Evolutionary conservation across 2,888 invertebrate species (phyloP).

Genomic region (Nineta flava): DNA sequence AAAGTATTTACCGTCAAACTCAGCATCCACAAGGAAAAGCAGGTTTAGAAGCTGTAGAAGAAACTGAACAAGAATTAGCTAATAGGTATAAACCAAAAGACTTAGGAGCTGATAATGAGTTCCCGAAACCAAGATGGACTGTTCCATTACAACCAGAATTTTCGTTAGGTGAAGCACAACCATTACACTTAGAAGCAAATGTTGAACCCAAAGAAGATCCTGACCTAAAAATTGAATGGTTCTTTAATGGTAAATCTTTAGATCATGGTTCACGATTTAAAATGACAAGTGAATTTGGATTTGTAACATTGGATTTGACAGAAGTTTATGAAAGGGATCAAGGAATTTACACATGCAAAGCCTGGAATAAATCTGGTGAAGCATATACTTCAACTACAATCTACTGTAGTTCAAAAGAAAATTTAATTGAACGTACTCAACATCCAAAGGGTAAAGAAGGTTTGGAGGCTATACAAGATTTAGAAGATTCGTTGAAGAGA

Average conservation of each 20-base stretch:
- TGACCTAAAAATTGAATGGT: constrained; percentile 83
- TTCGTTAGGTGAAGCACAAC: constrained; percentile 63
- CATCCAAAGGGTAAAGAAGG: constrained; percentile 94
- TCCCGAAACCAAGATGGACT: constrained; percentile 74
- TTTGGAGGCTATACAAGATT: constrained; percentile 75
- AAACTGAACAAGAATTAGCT: constrained; percentile 69
- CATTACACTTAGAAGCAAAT: constrained; percentile 83
- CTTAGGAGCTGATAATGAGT: constrained; percentile 57
- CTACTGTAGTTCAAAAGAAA: constrained; percentile 66
- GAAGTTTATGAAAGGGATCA: constrained; percentile 88
- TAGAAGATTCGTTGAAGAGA: constrained; percentile 70
- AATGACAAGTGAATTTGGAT: constrained; percentile 90
- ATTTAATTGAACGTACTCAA: constrained; percentile 73
- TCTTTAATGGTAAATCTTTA: constrained; percentile 77
- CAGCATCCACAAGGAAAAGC: constrained; percentile 90
- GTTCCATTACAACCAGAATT: constrained; percentile 69
- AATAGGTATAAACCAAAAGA: constrained; percentile 53
- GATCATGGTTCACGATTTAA: constrained; percentile 82
- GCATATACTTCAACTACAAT: constrained; percentile 85
- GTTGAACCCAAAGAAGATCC: constrained; percentile 91
- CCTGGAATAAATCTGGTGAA: constrained; percentile 75
- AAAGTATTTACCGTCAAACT: constrained; percentile 69
- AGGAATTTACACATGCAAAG: constrained; percentile 86
- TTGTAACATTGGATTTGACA: constrained; percentile 82
- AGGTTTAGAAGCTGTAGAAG: constrained; percentile 77